phyloP scores from a whole-genome alignment of 2,888 invertebrate genomes.

The Ophraella communa region DNA sequence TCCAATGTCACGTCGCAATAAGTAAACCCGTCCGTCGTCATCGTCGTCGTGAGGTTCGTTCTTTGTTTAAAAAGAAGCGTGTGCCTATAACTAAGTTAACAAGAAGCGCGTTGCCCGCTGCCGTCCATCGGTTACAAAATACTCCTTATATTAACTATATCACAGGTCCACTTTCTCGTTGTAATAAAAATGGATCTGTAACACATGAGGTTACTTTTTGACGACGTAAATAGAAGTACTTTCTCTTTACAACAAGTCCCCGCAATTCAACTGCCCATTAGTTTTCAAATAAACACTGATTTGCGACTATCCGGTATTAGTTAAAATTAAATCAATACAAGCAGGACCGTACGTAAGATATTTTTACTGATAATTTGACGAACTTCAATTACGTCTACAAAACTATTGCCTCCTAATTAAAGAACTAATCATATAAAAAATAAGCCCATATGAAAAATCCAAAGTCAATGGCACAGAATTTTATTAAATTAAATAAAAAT shows the following conservation, averaged over 20 bases:
- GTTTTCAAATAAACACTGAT: constrained; percentile 46
- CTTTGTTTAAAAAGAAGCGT: constrained; percentile 1
- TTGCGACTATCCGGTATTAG: constrained; percentile 41
- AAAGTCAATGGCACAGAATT: no score
- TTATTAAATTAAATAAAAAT: no score
- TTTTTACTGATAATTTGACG: background rate
- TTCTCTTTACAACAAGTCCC: constrained; percentile 49
- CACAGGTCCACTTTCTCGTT: constrained; percentile 51
- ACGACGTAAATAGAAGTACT: constrained; percentile 57
- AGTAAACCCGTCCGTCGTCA: background rate
- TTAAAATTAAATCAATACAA: constrained; percentile 1
- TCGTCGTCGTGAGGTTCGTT: background rate
- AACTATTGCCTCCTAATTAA: no score
- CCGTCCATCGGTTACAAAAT: constrained; percentile 7
- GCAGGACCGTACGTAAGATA: background rate
- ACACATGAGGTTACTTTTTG: constrained; percentile 51
- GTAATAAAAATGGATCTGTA: constrained; percentile 52
- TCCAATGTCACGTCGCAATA: background rate
- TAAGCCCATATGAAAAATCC: no score
- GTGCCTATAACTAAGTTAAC: background rate
- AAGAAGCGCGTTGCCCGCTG: background rate
- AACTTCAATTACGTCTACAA: no score
- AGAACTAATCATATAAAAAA: no score
- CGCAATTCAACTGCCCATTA: constrained; percentile 33
- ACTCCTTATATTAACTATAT: constrained; percentile 27